phyloP scores from a whole-genome alignment of 2,888 invertebrate species.

The Protophormia terraenovae region DNA sequence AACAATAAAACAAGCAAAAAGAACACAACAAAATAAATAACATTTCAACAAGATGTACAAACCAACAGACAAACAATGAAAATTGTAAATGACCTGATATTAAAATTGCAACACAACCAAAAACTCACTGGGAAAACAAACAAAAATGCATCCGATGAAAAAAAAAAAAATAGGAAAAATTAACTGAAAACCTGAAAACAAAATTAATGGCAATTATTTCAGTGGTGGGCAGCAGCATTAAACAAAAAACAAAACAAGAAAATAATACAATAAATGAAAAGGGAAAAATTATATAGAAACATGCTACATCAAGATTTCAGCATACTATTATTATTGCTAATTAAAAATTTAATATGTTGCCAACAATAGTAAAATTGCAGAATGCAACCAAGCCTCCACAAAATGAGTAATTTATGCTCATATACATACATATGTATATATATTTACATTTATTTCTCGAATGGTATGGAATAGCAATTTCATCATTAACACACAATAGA shows the following conservation, averaged over 20 bases:
- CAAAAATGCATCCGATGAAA: not conserved
- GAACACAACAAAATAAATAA: slow-evolving; percentile 10
- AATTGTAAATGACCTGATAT: slow-evolving; percentile 47
- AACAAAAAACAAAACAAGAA: not conserved
- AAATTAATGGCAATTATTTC: slow-evolving; percentile 40
- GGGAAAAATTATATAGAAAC: slow-evolving; percentile 3
- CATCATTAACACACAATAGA: not conserved
- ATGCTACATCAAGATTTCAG: slow-evolving; percentile 22
- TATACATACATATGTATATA: not conserved
- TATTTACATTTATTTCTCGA: not conserved
- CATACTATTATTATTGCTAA: slow-evolving; percentile 43
- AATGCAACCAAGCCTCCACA: not conserved
- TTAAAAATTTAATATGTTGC: slow-evolving; percentile 53
- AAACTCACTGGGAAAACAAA: not conserved
- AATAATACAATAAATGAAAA: not conserved
- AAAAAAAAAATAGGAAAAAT: not conserved
- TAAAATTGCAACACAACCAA: slow-evolving; percentile 27
- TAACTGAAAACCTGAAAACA: not conserved
- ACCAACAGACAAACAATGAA: slow-evolving; percentile 16
- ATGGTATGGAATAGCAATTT: not conserved
- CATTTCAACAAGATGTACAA: slow-evolving; percentile 39
- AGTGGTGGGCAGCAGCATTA: not conserved
- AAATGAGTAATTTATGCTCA: not conserved
- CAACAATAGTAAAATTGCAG: slow-evolving; percentile 6
- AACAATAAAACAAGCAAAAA: too few relatives aligned